Base-by-base conservation (phyloP, 2,888 invertebrate species). In the Spisula solida region DNA sequence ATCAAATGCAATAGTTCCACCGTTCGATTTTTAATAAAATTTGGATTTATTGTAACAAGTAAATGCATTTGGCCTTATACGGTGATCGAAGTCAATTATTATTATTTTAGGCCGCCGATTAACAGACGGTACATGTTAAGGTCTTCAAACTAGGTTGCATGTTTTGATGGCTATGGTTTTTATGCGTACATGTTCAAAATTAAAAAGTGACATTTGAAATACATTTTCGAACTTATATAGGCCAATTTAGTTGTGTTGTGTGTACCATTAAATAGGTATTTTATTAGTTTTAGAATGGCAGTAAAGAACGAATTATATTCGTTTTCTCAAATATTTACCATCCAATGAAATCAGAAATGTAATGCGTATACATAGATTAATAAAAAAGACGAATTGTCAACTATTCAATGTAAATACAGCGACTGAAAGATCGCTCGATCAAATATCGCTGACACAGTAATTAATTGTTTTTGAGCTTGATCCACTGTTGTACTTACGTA, bases 251-350 rank as follows among this genome's bases (percentile, higher is more conserved):
- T 75, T 12, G n/a, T n/a, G 31, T 75, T 12, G 14, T 75, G 16
- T 75, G 5, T 75, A 75, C 29, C 75, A 31, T 75, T 75, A 34
- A 18, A 25, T 18, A 5, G 8, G 1, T 31, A 18, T 10, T 75
- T 75, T 75, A 75, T 75, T 75, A 75, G 75, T 34, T 34, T 75
- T 16, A 18, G 25, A 75, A 75, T 34, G 75, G 31, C 16, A 18
- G 29, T 75, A 18, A 31, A 34, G 34, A 34, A 6, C 31, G 18
- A 18, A 16, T 31, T 75, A 34, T 34, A 75, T 75, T 31, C 31
- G 18, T 29, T 34, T 34, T 75, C 34, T 75, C 75, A 75, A 75
- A 75, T 75, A 75, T 75, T 75, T 75, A 75, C 75, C 34, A 34
- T 34, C 34, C 5, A 75, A 31, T 34, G 14, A 75, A 75, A 75